phyloP scores from a whole-genome alignment of 2,797 vertebrate species.

The Malacoraja senta region DNA sequence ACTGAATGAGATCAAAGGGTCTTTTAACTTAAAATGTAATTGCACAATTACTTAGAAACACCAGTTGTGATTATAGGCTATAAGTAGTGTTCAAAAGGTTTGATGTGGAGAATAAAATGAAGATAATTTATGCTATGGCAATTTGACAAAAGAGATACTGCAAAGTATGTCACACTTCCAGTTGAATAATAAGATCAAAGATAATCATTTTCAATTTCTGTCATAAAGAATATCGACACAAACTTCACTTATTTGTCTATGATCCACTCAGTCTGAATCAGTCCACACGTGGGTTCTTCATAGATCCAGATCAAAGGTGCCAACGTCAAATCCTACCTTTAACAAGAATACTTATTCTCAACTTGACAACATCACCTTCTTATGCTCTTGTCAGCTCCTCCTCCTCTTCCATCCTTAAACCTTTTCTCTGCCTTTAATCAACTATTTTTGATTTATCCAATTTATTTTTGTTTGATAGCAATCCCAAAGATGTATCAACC shows the following conservation, averaged over 20 bases:
- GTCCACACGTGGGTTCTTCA: background rate
- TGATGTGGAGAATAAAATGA: background rate
- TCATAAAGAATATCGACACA: background rate
- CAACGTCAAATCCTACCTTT: background rate
- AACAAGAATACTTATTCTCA: background rate
- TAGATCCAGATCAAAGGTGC: background rate
- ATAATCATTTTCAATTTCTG: background rate
- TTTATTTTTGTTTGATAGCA: background rate
- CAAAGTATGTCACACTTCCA: background rate
- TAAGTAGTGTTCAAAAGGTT: background rate
- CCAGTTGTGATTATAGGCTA: background rate
- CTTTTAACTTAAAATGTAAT: constrained; percentile 20
- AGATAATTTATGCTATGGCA: background rate
- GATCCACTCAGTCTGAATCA: background rate
- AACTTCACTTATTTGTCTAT: background rate
- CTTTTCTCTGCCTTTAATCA: background rate
- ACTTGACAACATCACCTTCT: background rate
- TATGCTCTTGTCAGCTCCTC: background rate
- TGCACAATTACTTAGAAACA: background rate
- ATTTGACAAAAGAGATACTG: constrained; percentile 12
- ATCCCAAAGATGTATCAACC: background rate
- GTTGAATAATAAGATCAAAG: background rate
- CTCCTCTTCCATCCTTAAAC: background rate
- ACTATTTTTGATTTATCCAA: background rate
- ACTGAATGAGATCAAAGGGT: background rate